phyloP scores from a whole-genome alignment of 2,113 vertebrate genomes.

The Rousettus leschenaultii region DNA sequence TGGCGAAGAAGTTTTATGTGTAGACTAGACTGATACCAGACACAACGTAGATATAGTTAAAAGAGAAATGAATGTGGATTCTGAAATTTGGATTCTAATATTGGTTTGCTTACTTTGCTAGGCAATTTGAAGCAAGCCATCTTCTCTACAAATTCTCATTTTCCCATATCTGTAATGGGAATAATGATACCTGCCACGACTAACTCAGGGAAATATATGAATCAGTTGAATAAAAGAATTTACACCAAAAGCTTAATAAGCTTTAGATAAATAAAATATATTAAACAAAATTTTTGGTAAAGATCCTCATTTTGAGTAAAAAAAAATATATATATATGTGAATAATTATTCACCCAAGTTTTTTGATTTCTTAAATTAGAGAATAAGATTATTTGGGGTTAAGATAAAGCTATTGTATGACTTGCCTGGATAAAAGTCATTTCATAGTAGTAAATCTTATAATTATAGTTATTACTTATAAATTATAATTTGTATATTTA shows the following conservation, averaged over 20 bases:
- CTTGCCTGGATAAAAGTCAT: background rate
- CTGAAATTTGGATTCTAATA: background rate
- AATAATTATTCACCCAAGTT: background rate
- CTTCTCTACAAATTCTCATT: background rate
- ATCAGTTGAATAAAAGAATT: background rate
- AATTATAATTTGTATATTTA: background rate
- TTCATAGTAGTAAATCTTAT: background rate
- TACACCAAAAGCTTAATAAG: background rate
- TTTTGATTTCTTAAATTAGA: background rate
- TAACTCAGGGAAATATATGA: background rate
- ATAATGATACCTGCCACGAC: background rate
- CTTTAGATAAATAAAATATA: background rate
- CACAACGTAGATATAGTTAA: background rate
- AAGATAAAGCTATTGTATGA: background rate
- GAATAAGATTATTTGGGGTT: background rate
- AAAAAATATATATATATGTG: background rate
- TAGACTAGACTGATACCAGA: background rate
- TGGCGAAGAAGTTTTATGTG: background rate
- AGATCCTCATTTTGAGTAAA: background rate
- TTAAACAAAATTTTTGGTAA: background rate
- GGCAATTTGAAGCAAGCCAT: background rate
- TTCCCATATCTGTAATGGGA: background rate
- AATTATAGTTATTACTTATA: constrained; percentile 2
- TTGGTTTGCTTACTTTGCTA: background rate
- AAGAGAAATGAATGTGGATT: background rate